phyloP scores from a whole-genome alignment of 37 sponge, comb jelly and placozoan genomes.

The Oscarella lobularis region DNA sequence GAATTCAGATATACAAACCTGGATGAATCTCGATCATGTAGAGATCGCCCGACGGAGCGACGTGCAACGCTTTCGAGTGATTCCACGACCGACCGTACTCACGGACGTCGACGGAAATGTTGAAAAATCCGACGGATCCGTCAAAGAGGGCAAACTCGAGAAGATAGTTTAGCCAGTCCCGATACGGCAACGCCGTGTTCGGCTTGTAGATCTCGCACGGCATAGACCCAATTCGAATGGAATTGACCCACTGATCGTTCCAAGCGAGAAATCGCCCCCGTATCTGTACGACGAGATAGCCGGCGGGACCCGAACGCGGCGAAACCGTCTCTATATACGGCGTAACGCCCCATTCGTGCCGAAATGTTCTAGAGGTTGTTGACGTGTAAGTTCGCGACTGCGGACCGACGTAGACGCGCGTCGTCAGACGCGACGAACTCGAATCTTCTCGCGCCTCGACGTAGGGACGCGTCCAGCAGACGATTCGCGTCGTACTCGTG shows the following conservation, averaged over 20 bases:
- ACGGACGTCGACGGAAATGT: neutral
- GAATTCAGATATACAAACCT: too few species aligned
- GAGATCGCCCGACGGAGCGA: neutral
- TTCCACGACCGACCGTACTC: neutral
- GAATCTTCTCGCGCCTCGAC: constrained; percentile 22
- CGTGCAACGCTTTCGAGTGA: neutral
- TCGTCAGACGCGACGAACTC: neutral
- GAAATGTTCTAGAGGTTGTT: too few species aligned
- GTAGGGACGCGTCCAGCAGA: constrained; percentile 26
- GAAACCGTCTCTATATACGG: neutral
- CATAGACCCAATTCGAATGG: neutral
- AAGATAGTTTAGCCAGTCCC: too few species aligned
- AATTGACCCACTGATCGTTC: neutral
- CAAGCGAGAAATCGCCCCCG: neutral
- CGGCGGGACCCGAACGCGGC: neutral
- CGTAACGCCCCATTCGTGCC: neutral
- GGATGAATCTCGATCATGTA: neutral
- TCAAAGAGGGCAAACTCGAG: too few species aligned
- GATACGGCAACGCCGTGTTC: neutral
- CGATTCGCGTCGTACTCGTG: constrained; percentile 6
- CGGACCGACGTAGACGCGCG: neutral
- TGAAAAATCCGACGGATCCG: neutral
- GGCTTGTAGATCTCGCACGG: neutral
- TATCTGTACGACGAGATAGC: neutral
- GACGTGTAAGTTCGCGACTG: neutral